These are phyloP conservation scores for Ophonus ardosiacus DNA, from an alignment of 2,888 invertebrate species.

Conservation along the genomic window DNA sequence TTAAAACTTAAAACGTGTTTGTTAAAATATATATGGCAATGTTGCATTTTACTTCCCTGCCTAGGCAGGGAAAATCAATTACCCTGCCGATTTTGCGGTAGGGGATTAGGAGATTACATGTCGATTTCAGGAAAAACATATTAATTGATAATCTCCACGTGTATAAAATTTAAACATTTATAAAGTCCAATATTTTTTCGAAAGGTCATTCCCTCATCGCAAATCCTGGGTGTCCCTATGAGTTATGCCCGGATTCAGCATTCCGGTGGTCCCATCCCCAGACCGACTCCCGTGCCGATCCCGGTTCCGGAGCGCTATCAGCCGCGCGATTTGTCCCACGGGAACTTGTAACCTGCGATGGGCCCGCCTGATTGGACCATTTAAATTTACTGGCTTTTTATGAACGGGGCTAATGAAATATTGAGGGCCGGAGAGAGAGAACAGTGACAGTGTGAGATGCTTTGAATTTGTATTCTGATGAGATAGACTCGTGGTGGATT, in stretches of 20 bases:
- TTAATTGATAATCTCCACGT: background rate
- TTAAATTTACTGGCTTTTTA: slow-evolving; percentile 53
- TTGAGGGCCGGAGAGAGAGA: slow-evolving; percentile 21
- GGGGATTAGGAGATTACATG: too few species aligned
- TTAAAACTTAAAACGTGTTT: too few species aligned
- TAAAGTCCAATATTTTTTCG: background rate
- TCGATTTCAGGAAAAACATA: too few species aligned
- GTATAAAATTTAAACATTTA: background rate
- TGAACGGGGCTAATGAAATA: slow-evolving; percentile 55
- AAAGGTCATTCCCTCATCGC: slow-evolving; percentile 2
- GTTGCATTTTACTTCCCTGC: too few species aligned
- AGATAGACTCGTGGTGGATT: slow-evolving; percentile 34
- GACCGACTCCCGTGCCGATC: background rate
- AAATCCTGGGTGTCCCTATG: slow-evolving; percentile 8
- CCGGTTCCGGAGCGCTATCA: slow-evolving; percentile 37
- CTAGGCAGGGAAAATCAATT: too few species aligned
- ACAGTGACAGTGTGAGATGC: slow-evolving; percentile 31
- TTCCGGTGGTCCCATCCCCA: slow-evolving; percentile 23
- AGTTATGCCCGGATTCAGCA: slow-evolving; percentile 51
- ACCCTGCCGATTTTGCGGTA: too few species aligned
- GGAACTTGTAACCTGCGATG: slow-evolving; percentile 50
- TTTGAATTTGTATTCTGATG: slow-evolving; percentile 44
- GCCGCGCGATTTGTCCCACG: slow-evolving; percentile 53
- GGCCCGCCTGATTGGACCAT: slow-evolving; percentile 49
- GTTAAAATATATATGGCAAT: too few species aligned